Conservation (phyloP, 1,140 invertebrate species). For the Ruditapes philippinarum region DNA sequence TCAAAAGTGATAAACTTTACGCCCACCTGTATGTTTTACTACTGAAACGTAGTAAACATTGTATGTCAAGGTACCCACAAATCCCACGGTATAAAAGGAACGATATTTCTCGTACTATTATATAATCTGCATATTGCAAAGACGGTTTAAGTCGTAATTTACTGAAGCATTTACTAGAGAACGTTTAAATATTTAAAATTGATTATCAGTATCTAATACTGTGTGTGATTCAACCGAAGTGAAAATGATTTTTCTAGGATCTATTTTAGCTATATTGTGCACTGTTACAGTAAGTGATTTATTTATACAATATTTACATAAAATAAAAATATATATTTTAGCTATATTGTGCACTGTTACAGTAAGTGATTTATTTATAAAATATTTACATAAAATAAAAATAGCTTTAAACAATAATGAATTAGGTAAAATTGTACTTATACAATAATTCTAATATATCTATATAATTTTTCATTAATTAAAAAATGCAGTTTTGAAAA, state of each 20-base stretch:
- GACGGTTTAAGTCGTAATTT: not conserved
- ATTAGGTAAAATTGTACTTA: no score
- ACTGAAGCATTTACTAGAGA: no score
- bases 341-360: not conserved
- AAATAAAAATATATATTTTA: no score
- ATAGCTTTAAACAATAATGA: no score
- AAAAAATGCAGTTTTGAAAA: no score
- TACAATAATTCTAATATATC: no score
- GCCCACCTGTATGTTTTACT: constrained; percentile 15
- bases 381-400: no score
- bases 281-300: not conserved
- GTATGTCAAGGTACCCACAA: not conserved
- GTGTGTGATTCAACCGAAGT: not conserved
- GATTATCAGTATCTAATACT: not conserved
- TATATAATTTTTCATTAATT: no score
- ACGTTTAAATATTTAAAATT: not conserved
- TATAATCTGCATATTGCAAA: constrained; percentile 11
- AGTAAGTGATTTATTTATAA: not conserved
- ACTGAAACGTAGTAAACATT: constrained; percentile 9
- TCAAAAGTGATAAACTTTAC: not conserved
- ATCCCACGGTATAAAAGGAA: not conserved
- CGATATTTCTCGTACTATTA: not conserved
- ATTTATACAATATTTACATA: no score
- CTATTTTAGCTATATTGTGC: not conserved
- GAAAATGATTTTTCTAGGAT: not conserved